phyloP scores from a whole-genome alignment of 2,888 invertebrate genomes.

The Augochlorella aurata region DNA sequence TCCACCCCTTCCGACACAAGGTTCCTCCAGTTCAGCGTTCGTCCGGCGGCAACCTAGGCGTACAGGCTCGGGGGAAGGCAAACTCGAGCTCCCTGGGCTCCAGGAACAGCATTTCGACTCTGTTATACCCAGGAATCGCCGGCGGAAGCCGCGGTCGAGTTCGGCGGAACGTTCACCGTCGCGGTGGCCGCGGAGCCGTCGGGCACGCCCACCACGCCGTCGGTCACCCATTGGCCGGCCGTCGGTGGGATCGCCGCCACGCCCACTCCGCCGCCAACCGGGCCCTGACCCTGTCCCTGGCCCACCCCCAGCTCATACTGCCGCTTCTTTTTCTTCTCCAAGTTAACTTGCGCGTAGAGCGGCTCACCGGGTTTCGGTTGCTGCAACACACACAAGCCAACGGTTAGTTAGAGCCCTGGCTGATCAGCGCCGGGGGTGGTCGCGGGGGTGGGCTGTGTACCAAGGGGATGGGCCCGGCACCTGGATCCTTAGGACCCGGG shows the following conservation, averaged over 20 bases:
- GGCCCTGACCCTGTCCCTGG: slow-evolving; percentile 76
- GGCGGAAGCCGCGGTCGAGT: slow-evolving; percentile 76
- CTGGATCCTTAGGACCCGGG: neutral
- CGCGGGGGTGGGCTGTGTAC: slow-evolving; percentile 54
- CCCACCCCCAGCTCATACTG: slow-evolving; percentile 81
- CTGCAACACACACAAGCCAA: slow-evolving; percentile 81
- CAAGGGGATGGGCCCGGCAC: slow-evolving; percentile 32
- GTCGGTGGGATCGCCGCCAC: slow-evolving; percentile 65
- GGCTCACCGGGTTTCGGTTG: slow-evolving; percentile 85
- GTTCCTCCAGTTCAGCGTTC: no score
- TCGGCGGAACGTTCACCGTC: slow-evolving; percentile 77
- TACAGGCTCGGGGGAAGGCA: slow-evolving; percentile 37
- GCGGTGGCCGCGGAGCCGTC: slow-evolving; percentile 64
- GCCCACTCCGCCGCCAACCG: slow-evolving; percentile 64
- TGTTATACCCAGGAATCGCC: slow-evolving; percentile 84
- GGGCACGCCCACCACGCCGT: slow-evolving; percentile 62
- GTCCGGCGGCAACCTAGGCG: slow-evolving; percentile 12
- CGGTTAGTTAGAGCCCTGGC: slow-evolving; percentile 69
- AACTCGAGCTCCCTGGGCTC: slow-evolving; percentile 16
- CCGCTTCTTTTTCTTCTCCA: slow-evolving; percentile 85
- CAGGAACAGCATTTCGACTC: slow-evolving; percentile 12
- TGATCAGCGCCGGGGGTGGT: slow-evolving; percentile 33
- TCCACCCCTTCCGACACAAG: no score
- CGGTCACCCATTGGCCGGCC: slow-evolving; percentile 72
- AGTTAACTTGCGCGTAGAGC: slow-evolving; percentile 86